A percentile compares a stretch with the other conserved stretches of the same genome.
phyloP scores from a whole-genome alignment of 1,140 invertebrate species.

The Sogatella furcifera region DNA sequence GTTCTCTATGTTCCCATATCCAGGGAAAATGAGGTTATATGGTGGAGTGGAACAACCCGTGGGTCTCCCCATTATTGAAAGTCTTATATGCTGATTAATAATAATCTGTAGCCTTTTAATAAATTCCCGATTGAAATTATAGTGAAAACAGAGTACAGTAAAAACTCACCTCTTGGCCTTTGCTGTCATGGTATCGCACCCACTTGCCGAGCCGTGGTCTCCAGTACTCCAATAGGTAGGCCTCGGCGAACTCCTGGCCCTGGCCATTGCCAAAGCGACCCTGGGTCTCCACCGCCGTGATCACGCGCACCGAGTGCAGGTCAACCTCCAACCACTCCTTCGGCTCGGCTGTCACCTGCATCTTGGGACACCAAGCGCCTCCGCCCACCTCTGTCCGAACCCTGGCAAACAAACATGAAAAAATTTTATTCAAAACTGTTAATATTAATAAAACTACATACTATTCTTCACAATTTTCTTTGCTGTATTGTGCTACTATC shows the following conservation, averaged over 20 bases:
- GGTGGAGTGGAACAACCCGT: no score
- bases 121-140: no score
- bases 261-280: slow-evolving; percentile 77
- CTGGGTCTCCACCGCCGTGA: slow-evolving; percentile 72
- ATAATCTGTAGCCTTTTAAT: no score
- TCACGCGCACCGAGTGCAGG: slow-evolving; percentile 56
- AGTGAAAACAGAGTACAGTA: no score
- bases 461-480: no score
- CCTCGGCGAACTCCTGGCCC: slow-evolving; percentile 66
- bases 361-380: slow-evolving; percentile 76
- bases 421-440: no score
- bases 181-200: slow-evolving; percentile 56
- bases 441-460: no score
- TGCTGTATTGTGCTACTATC: no score
- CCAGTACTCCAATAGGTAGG: slow-evolving; percentile 71
- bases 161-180: slow-evolving; percentile 52
- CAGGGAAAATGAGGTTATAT: no score
- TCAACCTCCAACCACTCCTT: slow-evolving; percentile 73
- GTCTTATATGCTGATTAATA: no score
- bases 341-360: slow-evolving; percentile 54
- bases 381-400: slow-evolving; percentile 61
- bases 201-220: slow-evolving; percentile 54
- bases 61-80: no score
- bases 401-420: slow-evolving; percentile 34
- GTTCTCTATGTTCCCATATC: no score